Base-by-base conservation (phyloP, 2,888 invertebrate species). In the Mayetiola destructor region DNA sequence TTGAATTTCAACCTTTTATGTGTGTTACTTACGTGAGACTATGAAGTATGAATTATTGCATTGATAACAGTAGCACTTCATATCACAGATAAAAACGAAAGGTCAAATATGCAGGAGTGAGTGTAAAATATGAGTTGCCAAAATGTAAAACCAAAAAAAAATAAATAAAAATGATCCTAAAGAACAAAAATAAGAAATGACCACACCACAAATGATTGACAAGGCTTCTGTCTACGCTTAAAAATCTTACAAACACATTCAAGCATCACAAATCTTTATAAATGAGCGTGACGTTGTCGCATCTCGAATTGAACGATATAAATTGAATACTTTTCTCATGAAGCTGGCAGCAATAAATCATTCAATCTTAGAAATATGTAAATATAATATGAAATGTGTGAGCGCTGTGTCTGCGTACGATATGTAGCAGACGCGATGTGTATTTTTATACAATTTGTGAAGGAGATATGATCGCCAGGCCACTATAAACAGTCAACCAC, bases 281-380 rank as follows among this genome's bases (percentile, higher is more conserved):
- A 48, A 48, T 48, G 48, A 48, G 48, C 23, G 48, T 42, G 42
- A 42, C 42, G 42, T 27, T 48, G 48, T 48, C 48, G 48, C 27
- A 48, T 48, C 48, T 48, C 27, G 48, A 48, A 16, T n/a, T 48
- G 48, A 48, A 53, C 30, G 30, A 53, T 53, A 53, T 53, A 53
- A 53, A 57, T 57, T 57, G 57, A 57, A 53, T 52, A 57, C 57
- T 53, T 57, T 57, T 57, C 53, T 27, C 52, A 57, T 57, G 52
- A 57, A 52, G 57, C 58, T 58, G 60, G 58, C 60, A 60, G 58
- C 57, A 42, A 60, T 60, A 60, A 58, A 60, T 60, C 60, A 60
- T 60, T 60, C 60, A 60, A 60, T 60, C 60, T 57, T 57, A 52
- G 53, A 57, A 57, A 57, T 52, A 57, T 53, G 53, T 57, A 54